Evolutionary conservation across 1,140 invertebrate genomes (phyloP).

Genomic region (Nebria ingens): DNA sequence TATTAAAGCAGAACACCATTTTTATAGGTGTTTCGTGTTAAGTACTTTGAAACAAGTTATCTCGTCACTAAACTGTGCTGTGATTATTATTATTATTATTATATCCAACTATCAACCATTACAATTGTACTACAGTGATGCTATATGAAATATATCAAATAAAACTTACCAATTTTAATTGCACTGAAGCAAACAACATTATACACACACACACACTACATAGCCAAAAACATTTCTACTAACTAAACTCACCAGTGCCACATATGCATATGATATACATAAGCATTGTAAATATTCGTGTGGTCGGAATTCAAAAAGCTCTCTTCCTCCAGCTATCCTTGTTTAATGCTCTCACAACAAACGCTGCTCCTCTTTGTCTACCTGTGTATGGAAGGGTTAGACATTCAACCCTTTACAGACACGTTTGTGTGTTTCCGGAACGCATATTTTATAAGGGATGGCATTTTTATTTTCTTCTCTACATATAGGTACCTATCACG

Average conservation of each 20-base stretch:
- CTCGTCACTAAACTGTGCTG: no score
- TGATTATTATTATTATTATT: no score
- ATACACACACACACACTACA: not conserved
- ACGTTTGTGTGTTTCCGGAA: slow-evolving; percentile 3
- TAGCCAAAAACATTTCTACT: not conserved
- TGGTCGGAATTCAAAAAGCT: not conserved
- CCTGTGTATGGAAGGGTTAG: slow-evolving; percentile 2
- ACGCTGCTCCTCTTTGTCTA: not conserved
- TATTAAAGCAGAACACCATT: slow-evolving; percentile 3
- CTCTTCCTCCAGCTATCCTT: not conserved
- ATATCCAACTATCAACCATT: no score
- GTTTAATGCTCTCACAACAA: not conserved
- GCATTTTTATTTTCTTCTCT: not conserved
- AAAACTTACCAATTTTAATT: not conserved
- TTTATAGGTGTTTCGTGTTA: slow-evolving; percentile 4
- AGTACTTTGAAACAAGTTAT: slow-evolving; percentile 3
- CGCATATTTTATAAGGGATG: slow-evolving; percentile 7
- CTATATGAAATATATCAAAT: not conserved
- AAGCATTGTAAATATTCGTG: not conserved
- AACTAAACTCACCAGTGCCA: not conserved
- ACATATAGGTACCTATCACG: not conserved
- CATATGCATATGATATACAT: not conserved
- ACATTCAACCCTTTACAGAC: not conserved
- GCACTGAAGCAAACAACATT: not conserved
- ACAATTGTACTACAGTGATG: no score